These are phyloP conservation scores for Lithophane socia DNA, from an alignment of 2,888 invertebrate species.

Conservation along the genomic window DNA sequence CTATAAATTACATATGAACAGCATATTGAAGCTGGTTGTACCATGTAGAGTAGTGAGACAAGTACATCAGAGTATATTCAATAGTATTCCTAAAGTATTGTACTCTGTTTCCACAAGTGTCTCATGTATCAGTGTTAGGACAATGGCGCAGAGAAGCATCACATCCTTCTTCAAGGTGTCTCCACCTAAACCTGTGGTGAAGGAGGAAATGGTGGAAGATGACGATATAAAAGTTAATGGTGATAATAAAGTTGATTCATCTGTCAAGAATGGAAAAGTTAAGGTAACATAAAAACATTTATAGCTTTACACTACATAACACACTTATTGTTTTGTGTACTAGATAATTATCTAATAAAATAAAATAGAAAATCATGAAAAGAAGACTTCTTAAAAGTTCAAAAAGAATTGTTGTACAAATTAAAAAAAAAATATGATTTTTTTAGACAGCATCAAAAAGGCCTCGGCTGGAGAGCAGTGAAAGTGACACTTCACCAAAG, in stretches of 20 bases:
- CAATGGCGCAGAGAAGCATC: conserved; percentile 87
- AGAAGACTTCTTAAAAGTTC: background rate
- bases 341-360: background rate
- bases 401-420: background rate
- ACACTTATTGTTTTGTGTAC: too few species aligned
- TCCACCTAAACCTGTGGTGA: conserved; percentile 75
- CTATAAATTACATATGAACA: conserved; percentile 61
- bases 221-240: conserved; percentile 57
- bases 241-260: conserved; percentile 42
- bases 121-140: conserved; percentile 52
- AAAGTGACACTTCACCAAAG: conserved; percentile 73
- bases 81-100: background rate
- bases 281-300: conserved; percentile 60
- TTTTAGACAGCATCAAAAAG: conserved; percentile 80
- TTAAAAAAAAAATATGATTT: background rate
- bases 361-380: background rate
- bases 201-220: conserved; percentile 27
- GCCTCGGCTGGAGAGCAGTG: conserved; percentile 79
- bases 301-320: background rate
- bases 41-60: conserved; percentile 60
- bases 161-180: conserved; percentile 85
- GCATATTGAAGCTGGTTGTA: conserved; percentile 46
- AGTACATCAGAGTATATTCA: conserved; percentile 12
- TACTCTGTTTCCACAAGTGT: conserved; percentile 15
- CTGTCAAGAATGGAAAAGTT: conserved; percentile 57